Evolutionary conservation across 1,140 invertebrate genomes (phyloP), one percentile per base, ranked within the genome.

Genomic region (Bombus huntii): DNA sequence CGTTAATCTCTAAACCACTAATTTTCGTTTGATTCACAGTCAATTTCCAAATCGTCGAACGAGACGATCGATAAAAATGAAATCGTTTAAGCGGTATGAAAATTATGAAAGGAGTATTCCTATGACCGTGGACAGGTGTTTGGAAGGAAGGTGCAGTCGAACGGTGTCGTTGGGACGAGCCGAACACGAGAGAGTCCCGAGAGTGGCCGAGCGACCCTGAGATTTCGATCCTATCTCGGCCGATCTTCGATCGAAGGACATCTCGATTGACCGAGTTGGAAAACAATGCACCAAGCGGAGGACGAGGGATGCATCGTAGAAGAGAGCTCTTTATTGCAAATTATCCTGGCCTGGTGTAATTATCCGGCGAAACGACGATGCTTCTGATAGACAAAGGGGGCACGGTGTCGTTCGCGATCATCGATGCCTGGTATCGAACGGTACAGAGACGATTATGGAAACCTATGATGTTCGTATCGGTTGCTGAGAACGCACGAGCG

Each of bases 251-350:
- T 92, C 91, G 92, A 92, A 92, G 92, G 92, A 92, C 90, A 92
- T 92, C 92, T 92, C 91, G 89, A 92, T 91, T 90, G 91, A 92
- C 92, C 92, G 92, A 92, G 87, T 92, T 92, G 91, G 88, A 90
- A 92, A 91, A 92, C 89, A 92, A 91, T 91, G 85, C 73, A 42
- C 81, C 73, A 13, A 13, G 66, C 37, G 57, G 79, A 84, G 66
- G 81, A 86, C 81, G 84, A 62, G 71, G 87, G 75, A 81, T 68
- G 59, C 75, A 15, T 62, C 6, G 59, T 44, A 31, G 76, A 87
- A 81, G 81, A 74, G 73, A 87, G 59, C 71, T 65, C 66, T 87
- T 78, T 80, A 88, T 91, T 85, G 88, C 89, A 86, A 81, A 92
- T 92, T 89, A 92, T 82, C 86, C 81, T 66, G 81, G 31, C 72